Evolutionary conservation across 2,113 vertebrate genomes (phyloP).

Genomic region (Trematocara nigrifrons): DNA sequence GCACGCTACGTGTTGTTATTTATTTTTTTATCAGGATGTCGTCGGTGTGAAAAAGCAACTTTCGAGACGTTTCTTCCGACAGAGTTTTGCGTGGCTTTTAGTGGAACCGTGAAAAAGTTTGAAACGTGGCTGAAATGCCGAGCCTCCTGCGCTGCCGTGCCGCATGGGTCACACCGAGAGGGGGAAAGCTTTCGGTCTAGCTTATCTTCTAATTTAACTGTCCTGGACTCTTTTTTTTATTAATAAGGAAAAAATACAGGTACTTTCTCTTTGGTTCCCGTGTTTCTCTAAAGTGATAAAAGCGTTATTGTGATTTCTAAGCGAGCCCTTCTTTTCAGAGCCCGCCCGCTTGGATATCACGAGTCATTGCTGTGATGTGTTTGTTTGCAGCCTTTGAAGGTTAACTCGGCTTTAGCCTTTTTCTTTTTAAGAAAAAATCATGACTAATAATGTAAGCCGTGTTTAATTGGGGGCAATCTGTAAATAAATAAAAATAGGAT

Average conservation of each 20-base stretch:
- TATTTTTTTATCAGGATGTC: background rate
- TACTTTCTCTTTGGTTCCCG: background rate
- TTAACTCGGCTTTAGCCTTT: constrained; percentile 17
- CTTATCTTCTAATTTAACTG: background rate
- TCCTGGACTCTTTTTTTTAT: background rate
- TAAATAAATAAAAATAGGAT: background rate
- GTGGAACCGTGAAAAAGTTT: constrained; percentile 70
- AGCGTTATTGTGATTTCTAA: constrained; percentile 16
- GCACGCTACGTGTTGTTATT: background rate
- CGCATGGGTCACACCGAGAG: constrained; percentile 6
- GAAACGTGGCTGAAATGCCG: constrained; percentile 68
- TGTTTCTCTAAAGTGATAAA: background rate
- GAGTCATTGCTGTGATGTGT: constrained; percentile 34
- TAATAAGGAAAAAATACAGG: background rate
- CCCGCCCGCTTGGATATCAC: constrained; percentile 57
- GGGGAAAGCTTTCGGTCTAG: accelerated
- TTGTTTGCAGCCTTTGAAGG: constrained; percentile 24
- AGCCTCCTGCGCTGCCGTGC: constrained; percentile 1
- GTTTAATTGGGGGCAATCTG: background rate
- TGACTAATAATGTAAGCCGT: background rate
- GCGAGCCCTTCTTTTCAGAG: constrained; percentile 10
- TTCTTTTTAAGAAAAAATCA: background rate
- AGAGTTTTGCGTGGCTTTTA: constrained; percentile 56
- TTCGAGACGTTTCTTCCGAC: constrained; percentile 9
- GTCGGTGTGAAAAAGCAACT: background rate